These are phyloP conservation scores for Aleiodes leptofemur DNA, from an alignment of 2,888 invertebrate genomes.

Conservation along the genomic window DNA sequence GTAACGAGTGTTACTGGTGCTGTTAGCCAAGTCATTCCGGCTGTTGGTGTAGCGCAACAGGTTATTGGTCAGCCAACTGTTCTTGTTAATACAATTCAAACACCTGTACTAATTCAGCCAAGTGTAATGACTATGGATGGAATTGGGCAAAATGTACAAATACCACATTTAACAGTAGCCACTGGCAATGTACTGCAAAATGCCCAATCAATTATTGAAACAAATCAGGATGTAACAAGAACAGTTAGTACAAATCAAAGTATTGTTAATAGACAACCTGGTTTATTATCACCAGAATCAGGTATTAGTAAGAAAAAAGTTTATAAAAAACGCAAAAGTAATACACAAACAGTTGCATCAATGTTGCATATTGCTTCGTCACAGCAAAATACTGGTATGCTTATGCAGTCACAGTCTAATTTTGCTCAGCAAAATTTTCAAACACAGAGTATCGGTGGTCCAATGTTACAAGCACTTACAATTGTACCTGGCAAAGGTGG, in stretches of 20 bases:
- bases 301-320: constrained; percentile 78
- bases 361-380: constrained; percentile 81
- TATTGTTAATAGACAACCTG: constrained; percentile 65
- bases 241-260: constrained; percentile 63
- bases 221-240: constrained; percentile 73
- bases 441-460: constrained; percentile 82
- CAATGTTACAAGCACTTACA: constrained; percentile 85
- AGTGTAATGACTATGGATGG: constrained; percentile 87
- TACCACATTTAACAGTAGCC: constrained; percentile 81
- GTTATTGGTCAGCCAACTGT: constrained; percentile 87
- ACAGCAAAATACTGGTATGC: constrained; percentile 80
- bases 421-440: constrained; percentile 87
- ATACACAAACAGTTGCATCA: constrained; percentile 82
- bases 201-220: constrained; percentile 76
- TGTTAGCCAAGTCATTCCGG: constrained; percentile 81
- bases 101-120: constrained; percentile 88
- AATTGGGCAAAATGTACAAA: constrained; percentile 82
- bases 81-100: constrained; percentile 86
- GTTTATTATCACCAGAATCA: constrained; percentile 83
- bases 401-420: constrained; percentile 76
- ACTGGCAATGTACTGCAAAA: constrained; percentile 81
- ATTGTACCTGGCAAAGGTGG: constrained; percentile 87
- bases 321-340: constrained; percentile 84
- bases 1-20: constrained; percentile 82
- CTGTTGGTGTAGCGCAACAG: constrained; percentile 80